Evolutionary conservation across 2,113 vertebrate species (phyloP).

Genomic region (Ivindomyrus marchei): DNA sequence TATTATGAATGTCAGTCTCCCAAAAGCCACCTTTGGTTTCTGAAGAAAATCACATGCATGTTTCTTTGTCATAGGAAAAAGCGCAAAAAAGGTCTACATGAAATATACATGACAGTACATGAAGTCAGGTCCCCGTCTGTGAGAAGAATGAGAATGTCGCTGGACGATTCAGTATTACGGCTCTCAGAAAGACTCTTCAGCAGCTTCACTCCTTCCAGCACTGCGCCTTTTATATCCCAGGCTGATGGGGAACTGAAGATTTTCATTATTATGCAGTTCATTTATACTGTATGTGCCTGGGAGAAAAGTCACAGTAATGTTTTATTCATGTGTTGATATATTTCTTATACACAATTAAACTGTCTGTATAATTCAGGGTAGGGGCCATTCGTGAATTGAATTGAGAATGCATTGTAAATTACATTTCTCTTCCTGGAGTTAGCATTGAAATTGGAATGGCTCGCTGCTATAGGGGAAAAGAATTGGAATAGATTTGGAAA

Average conservation of each 20-base stretch:
- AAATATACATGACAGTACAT: constrained; percentile 52
- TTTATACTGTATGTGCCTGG: not conserved
- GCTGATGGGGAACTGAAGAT: constrained; percentile 46
- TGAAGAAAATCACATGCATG: not conserved
- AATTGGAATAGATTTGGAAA: not conserved
- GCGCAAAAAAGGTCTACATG: not conserved
- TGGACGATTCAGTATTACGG: constrained; percentile 56
- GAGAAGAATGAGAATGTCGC: constrained; percentile 80
- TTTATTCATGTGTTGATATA: not conserved
- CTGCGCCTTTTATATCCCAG: constrained; percentile 73
- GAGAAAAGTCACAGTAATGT: not conserved
- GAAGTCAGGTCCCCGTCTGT: constrained; percentile 79
- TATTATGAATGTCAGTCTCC: not conserved
- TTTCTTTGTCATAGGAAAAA: not conserved
- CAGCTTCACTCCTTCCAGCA: constrained; percentile 70
- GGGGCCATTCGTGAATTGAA: not conserved
- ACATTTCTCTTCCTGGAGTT: not conserved
- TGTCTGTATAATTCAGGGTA: not conserved
- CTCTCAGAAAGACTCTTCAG: constrained; percentile 58
- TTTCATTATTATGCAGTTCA: not conserved
- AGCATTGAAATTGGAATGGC: not conserved
- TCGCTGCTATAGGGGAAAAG: not conserved
- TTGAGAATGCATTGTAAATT: not conserved
- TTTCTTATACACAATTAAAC: not conserved
- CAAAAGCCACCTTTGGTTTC: not conserved